Conservation (phyloP, 2,888 invertebrate species). For the Cenopis cana region DNA sequence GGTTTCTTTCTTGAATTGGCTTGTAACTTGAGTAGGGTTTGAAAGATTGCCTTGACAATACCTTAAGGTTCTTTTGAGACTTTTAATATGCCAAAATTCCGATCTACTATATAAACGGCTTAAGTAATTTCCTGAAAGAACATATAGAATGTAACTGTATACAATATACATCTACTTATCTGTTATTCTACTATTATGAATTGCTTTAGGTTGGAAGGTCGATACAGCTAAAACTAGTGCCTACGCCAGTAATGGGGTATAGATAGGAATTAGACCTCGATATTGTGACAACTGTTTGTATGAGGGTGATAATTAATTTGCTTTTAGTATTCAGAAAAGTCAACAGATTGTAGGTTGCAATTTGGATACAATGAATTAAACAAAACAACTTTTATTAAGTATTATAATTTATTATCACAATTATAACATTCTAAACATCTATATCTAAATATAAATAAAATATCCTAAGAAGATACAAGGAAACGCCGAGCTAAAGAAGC, state of each 20-base stretch:
- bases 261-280: no score
- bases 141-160: no score
- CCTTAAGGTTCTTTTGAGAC: background rate
- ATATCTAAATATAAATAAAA: constrained; percentile 75
- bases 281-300: background rate
- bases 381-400: constrained; percentile 48
- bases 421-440: constrained; percentile 69
- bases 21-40: background rate
- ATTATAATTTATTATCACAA: constrained; percentile 84
- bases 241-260: background rate
- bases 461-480: constrained; percentile 66
- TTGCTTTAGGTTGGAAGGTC: background rate
- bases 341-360: background rate
- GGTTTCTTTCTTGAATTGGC: background rate
- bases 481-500: constrained; percentile 55
- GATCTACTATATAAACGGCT: background rate
- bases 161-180: no score
- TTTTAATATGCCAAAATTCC: background rate
- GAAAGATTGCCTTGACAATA: background rate
- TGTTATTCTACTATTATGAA: no score
- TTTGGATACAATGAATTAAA: constrained; percentile 17
- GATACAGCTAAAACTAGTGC: background rate
- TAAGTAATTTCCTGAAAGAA: background rate
- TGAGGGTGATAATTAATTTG: background rate
- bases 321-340: background rate